Evolutionary conservation across 1,140 invertebrate species (phyloP).

Genomic region (Megalonaias nervosa): DNA sequence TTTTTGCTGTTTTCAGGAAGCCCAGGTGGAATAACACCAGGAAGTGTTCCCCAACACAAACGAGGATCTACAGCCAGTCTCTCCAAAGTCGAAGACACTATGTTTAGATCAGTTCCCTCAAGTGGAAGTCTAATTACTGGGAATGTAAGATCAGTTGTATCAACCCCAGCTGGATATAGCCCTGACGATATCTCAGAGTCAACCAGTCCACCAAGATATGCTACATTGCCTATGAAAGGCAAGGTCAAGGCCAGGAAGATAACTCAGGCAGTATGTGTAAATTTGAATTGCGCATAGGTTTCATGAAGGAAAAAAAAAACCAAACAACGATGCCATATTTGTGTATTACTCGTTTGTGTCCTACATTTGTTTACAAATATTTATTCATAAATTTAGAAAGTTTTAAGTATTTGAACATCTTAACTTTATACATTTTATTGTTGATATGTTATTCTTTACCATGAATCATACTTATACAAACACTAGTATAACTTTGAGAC

Average conservation of each 20-base stretch:
- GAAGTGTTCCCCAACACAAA: constrained; percentile 43
- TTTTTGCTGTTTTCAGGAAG: neutral
- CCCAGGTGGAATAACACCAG: constrained; percentile 19
- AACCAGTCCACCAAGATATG: constrained; percentile 32
- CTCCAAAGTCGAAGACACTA: constrained; percentile 62
- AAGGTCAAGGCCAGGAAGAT: constrained; percentile 12
- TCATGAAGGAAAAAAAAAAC: too few species aligned
- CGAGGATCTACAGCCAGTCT: constrained; percentile 66
- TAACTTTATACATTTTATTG: too few species aligned
- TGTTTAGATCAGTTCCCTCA: constrained; percentile 47
- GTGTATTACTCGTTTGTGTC: too few species aligned
- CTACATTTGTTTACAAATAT: too few species aligned
- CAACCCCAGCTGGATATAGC: constrained; percentile 35
- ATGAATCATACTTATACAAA: too few species aligned
- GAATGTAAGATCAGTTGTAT: constrained; percentile 43
- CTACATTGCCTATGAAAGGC: constrained; percentile 38
- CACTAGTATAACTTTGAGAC: too few species aligned
- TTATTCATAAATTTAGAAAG: too few species aligned
- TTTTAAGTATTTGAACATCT: too few species aligned
- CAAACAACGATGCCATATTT: too few species aligned
- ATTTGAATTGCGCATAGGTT: too few species aligned
- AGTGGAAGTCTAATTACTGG: constrained; percentile 36
- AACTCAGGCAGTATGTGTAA: too few species aligned
- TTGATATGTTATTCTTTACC: too few species aligned
- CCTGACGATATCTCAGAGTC: constrained; percentile 35